These are phyloP conservation scores for Lochmaea capreae DNA, from an alignment of 2,888 invertebrate species.

Conservation along the genomic window DNA sequence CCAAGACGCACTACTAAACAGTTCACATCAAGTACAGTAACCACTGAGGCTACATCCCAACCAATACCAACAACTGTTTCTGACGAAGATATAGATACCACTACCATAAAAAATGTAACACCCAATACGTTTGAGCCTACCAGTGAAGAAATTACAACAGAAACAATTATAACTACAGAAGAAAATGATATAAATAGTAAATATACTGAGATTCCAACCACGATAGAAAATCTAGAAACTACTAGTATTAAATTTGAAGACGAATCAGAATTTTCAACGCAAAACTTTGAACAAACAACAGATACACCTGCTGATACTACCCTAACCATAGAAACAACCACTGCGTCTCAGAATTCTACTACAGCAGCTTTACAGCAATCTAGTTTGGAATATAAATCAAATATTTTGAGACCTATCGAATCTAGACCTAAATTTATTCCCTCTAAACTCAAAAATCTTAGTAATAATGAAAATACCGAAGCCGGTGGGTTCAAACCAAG, in stretches of 20 bases:
- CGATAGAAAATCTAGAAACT: constrained; percentile 1
- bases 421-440: constrained; percentile 49
- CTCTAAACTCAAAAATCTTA: constrained; percentile 35
- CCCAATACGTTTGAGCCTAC: not conserved
- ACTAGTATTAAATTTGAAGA: constrained; percentile 10
- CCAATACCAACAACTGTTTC: not conserved
- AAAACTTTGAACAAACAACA: constrained; percentile 16
- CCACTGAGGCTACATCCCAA: not conserved
- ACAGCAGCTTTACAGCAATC: constrained; percentile 4
- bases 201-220: constrained; percentile 11
- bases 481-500: constrained; percentile 39
- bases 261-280: constrained; percentile 2
- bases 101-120: constrained; percentile 24
- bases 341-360: constrained; percentile 24
- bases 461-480: constrained; percentile 38
- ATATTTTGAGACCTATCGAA: constrained; percentile 49
- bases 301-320: constrained; percentile 20
- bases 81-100: constrained; percentile 1
- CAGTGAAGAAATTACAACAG: constrained; percentile 25
- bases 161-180: constrained; percentile 9
- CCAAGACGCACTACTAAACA: constrained; percentile 15
- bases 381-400: constrained; percentile 30
- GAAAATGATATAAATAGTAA: constrained; percentile 13
- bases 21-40: not conserved
- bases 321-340: constrained; percentile 21